These are phyloP conservation scores for Chrysotoxum bicinctum DNA, from an alignment of 2,888 invertebrate species.

Conservation along the genomic window DNA sequence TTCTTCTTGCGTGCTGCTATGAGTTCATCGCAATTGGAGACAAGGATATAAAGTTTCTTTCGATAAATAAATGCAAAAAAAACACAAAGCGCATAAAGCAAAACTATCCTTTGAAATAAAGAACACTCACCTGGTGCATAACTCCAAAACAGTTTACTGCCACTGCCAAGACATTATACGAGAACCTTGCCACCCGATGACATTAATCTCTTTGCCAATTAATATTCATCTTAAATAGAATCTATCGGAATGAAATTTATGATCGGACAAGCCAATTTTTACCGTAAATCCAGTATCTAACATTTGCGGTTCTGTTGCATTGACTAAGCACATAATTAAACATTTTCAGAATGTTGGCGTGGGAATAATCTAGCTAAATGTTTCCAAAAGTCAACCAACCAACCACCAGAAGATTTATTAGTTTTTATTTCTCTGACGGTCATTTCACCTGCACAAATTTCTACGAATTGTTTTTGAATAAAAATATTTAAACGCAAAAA, in stretches of 20 bases:
- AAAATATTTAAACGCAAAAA: not conserved
- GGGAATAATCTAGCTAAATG: conserved; percentile 43
- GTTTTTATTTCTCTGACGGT: not conserved
- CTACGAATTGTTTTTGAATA: not conserved
- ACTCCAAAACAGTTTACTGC: not conserved
- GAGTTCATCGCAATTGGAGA: too few relatives aligned
- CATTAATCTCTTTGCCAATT: conserved; percentile 17
- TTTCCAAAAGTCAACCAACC: not conserved
- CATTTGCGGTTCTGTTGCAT: conserved; percentile 16
- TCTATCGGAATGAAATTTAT: conserved; percentile 33
- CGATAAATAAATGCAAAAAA: too few relatives aligned
- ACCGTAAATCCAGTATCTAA: conserved; percentile 31
- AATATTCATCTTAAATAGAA: conserved; percentile 18
- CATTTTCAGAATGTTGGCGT: conserved; percentile 20
- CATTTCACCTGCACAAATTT: conserved; percentile 25
- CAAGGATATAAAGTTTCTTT: too few relatives aligned
- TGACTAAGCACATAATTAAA: not conserved
- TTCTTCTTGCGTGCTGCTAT: too few relatives aligned
- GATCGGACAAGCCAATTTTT: not conserved
- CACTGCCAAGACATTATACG: not conserved
- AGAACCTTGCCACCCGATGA: not conserved
- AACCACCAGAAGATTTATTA: conserved; percentile 50
- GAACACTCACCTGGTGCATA: not conserved
- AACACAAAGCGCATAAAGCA: not conserved
- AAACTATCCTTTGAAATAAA: not conserved